Evolutionary conservation across 2,797 vertebrate species (phyloP), one percentile per base, ranked within the genome.

Genomic region (Coreius guichenoti): DNA sequence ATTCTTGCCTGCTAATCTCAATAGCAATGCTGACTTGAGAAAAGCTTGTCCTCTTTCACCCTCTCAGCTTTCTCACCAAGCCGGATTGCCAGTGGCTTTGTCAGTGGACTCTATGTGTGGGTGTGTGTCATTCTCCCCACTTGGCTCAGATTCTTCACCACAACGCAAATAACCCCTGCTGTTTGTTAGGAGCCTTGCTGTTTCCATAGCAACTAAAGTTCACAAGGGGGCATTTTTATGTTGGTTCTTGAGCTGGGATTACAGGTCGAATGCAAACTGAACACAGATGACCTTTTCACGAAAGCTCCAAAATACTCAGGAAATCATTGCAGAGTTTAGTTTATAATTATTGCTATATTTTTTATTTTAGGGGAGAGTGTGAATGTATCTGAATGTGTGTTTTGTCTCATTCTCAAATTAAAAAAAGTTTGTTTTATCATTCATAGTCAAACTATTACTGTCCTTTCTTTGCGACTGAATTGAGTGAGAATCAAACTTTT

Each of bases 51-150:
- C 85, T 84, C 83, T 89, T 87, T 89, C 79, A 87, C 87, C 75
- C 86, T 33, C 81, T 26, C 84, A 88, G 88, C 87, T 87, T 90
- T 90, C 90, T 89, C 86, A 89, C 88, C 81, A 82, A 86, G 36
- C 85, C 63, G n/a, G 56, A 80, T 72, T 67, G 78, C 21, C 84
- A 70, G 65, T 67, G 58, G 83, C 84, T 86, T 88, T 87, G 76
- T 87, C 85, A 83, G 31, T 68, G 47, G 74, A 84, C 17, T 78
- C 45, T 75, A 21, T 78, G 43, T 85, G 77, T 75, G 58, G 16
- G 47, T 23, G 70, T 75, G 74, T 68, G 89, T 88, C 75, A 74
- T 72, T 63, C 76, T 61, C 78, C 72, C 68, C 21, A 80, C 88
- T 88, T 80, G 81, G 83, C 86, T 82, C 54, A n/a, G 75, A 83